These are phyloP conservation scores for Oxyteleia sp. DNA, from an alignment of 2,888 invertebrate species.

Conservation along the genomic window DNA sequence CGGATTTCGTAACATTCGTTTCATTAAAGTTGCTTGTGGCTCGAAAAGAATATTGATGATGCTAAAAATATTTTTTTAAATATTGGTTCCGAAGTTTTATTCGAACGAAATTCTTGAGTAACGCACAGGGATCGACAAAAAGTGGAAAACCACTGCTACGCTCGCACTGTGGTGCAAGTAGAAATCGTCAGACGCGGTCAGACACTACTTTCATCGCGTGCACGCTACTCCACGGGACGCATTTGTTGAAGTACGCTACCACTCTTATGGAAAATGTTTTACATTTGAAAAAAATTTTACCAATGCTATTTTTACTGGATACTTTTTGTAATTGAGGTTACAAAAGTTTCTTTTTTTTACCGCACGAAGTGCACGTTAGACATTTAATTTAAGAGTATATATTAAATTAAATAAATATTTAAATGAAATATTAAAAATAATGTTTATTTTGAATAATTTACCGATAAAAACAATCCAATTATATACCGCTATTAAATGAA, in stretches of 20 bases:
- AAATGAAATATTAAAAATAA: neutral
- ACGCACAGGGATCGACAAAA: constrained; percentile 16
- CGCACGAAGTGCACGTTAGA: neutral
- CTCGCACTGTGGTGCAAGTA: constrained; percentile 41
- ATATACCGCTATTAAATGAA: too few species aligned
- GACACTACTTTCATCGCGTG: constrained; percentile 42
- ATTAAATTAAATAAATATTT: neutral
- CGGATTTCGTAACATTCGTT: too few species aligned
- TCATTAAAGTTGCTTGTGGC: too few species aligned
- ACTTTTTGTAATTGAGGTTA: neutral
- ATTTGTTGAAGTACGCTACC: constrained; percentile 21
- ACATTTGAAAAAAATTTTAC: constrained; percentile 29
- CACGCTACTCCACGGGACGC: constrained; percentile 15
- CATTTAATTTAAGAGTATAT: neutral
- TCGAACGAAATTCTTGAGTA: constrained; percentile 15
- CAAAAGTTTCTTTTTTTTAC: neutral
- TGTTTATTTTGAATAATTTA: neutral
- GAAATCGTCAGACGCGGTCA: constrained; percentile 50
- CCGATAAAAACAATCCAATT: neutral
- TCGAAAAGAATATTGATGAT: too few species aligned
- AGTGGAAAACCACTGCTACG: constrained; percentile 27
- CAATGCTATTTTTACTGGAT: constrained; percentile 1
- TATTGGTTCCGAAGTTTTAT: constrained; percentile 1
- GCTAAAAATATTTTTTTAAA: too few species aligned
- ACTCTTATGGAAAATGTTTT: constrained; percentile 35